Base-by-base conservation (phyloP, 2,888 invertebrate species). In the Acleris laterana region DNA sequence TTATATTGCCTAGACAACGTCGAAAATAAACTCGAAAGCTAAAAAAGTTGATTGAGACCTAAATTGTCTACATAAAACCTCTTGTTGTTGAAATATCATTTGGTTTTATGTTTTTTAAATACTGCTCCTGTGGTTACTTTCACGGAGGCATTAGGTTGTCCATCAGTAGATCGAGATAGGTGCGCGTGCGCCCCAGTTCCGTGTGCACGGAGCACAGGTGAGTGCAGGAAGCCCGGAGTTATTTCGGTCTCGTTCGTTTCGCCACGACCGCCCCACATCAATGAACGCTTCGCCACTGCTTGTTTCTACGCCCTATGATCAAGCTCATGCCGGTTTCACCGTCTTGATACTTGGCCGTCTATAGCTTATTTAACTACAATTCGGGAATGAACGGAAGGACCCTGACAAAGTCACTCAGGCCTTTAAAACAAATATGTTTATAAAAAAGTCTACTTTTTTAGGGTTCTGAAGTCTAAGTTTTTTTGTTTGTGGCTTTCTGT, bases 261-360 rank as follows among this genome's bases (percentile, higher is more conserved):
- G 77, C 80, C 75, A 78, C 81, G 76, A 77, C 71, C 84, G 84
- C 85, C 84, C 82, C 84, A 87, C 88, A 87, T 89, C 87, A 90
- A 89, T 90, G 88, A 82, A 78, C 78, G 83, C 77, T 78, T 79
- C 77, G 82, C 81, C 79, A 81, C 83, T 81, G 84, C 82, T 84
- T 79, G 79, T 76, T 75, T 71, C 76, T 77, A 81, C 82, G 85
- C 83, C 84, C 83, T 83, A 80, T 77, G 79, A 74, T 75, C 69
- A 69, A 38, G 69, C 70, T 49, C 71, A 70, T 42, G 28, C 32
- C 17, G 70, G 71, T 17, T 44, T 3, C 67, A 3, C 46, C 0
- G 9, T 69, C 64, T 85, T 87, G 84, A 84, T 84, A 77, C 74
- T 84, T 62, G 9, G 32, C 28, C 4, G 11, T 7, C 19, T 19